Conservation (phyloP, 2,888 invertebrate genomes). For the Allolobophora icterica region DNA sequence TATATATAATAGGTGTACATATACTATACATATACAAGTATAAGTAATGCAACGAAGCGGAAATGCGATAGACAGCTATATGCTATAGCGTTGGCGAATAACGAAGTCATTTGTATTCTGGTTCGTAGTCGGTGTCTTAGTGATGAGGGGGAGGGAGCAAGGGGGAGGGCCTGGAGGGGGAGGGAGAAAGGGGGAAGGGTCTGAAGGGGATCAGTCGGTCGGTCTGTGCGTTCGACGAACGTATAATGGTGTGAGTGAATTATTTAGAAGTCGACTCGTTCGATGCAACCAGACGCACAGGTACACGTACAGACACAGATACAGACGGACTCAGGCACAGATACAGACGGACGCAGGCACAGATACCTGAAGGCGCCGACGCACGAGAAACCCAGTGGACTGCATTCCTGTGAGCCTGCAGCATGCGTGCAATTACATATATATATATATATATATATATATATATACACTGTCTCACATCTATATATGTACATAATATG, state of each 20-base stretch:
- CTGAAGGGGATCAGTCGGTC: neutral
- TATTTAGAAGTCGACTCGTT: neutral
- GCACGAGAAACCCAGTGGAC: neutral
- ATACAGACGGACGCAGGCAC: neutral
- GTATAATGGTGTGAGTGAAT: neutral
- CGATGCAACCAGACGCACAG: neutral
- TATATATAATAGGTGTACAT: too few relatives aligned
- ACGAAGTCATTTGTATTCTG: conserved; percentile 17
- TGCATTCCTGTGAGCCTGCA: neutral
- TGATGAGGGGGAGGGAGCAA: neutral
- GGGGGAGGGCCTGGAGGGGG: too few relatives aligned
- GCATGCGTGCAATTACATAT: neutral
- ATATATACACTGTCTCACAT: neutral
- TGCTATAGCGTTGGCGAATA: too few relatives aligned
- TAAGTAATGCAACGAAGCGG: conserved; percentile 4
- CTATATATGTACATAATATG: too few relatives aligned
- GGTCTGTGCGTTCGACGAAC: neutral
- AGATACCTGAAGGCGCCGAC: conserved; percentile 6
- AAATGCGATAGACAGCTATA: neutral
- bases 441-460: conserved; percentile 13
- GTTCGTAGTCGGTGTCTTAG: neutral
- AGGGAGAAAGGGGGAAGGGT: neutral
- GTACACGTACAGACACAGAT: neutral
- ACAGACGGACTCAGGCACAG: neutral
- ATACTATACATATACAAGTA: neutral